A percentile compares a stretch with the other conserved stretches of the same genome.
phyloP scores from a whole-genome alignment of 2,888 invertebrate species.

The Ethmia dodecea region DNA sequence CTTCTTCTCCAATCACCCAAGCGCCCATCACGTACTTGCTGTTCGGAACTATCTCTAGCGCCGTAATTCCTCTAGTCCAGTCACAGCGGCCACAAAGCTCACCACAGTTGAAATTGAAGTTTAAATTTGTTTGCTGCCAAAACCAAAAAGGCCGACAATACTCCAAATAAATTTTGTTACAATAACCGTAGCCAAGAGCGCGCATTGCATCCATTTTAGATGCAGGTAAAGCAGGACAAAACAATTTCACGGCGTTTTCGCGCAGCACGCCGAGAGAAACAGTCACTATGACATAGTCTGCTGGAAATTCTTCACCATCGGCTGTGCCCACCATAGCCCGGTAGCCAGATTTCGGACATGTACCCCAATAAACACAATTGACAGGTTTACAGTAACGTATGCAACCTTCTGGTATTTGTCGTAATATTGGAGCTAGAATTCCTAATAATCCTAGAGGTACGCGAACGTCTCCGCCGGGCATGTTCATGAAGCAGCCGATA shows the following conservation, averaged over 20 bases:
- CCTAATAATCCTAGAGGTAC: slow-evolving; percentile 82
- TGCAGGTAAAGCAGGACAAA: slow-evolving; percentile 83
- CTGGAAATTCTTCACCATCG: slow-evolving; percentile 82
- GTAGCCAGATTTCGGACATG: slow-evolving; percentile 63
- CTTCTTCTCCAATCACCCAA: slow-evolving; percentile 82
- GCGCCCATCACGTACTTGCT: slow-evolving; percentile 85
- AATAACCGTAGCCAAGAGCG: slow-evolving; percentile 82
- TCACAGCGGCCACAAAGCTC: slow-evolving; percentile 72
- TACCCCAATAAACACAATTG: slow-evolving; percentile 82
- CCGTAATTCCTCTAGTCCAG: slow-evolving; percentile 85
- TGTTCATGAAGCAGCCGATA: slow-evolving; percentile 62
- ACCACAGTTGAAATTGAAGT: slow-evolving; percentile 75
- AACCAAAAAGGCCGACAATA: slow-evolving; percentile 85
- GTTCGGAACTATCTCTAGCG: slow-evolving; percentile 81
- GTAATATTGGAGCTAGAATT: slow-evolving; percentile 80
- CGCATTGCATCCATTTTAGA: slow-evolving; percentile 84
- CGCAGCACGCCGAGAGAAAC: slow-evolving; percentile 87
- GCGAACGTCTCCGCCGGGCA: slow-evolving; percentile 78
- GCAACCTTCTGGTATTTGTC: slow-evolving; percentile 79
- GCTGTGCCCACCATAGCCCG: slow-evolving; percentile 79
- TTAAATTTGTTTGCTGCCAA: slow-evolving; percentile 81
- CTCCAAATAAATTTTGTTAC: slow-evolving; percentile 87
- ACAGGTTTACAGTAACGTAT: slow-evolving; percentile 84
- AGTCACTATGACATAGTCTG: slow-evolving; percentile 89
- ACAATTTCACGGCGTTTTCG: slow-evolving; percentile 79